phyloP scores from a whole-genome alignment of 2,888 invertebrate species.

The Caenorhabditis sp. region DNA sequence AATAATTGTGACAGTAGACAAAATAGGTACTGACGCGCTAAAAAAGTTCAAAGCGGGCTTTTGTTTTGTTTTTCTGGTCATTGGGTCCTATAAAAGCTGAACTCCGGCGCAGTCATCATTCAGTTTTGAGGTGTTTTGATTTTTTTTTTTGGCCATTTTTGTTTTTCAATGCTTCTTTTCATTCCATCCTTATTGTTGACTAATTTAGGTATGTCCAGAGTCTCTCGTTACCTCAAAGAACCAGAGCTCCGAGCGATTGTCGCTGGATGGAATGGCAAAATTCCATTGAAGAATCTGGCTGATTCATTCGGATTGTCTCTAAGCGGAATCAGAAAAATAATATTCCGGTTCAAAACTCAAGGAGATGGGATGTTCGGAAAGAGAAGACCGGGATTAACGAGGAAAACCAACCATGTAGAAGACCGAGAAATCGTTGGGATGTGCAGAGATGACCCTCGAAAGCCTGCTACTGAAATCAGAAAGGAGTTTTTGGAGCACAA shows the following conservation, averaged over 20 bases:
- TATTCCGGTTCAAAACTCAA: not conserved
- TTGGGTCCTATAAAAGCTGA: no score
- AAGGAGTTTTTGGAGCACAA: not conserved
- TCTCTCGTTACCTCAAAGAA: not conserved
- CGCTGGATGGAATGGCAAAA: not conserved
- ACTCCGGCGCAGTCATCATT: no score
- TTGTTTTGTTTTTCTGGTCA: no score
- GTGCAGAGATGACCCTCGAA: constrained; percentile 19
- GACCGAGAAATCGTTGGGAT: constrained; percentile 35
- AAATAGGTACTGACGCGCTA: no score
- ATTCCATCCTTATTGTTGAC: no score
- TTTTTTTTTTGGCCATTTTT: no score
- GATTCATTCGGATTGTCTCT: not conserved
- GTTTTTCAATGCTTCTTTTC: no score
- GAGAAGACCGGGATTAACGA: not conserved
- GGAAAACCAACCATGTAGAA: not conserved
- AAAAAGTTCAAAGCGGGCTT: no score
- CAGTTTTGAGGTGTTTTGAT: no score
- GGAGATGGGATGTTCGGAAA: not conserved
- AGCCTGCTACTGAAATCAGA: not conserved
- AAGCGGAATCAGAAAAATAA: not conserved
- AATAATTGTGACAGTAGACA: no score
- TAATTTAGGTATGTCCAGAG: no score
- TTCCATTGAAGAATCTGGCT: not conserved
- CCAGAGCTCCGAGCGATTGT: not conserved